Base-by-base conservation (phyloP, 2,888 invertebrate genomes). In the Torymus tubicola region DNA sequence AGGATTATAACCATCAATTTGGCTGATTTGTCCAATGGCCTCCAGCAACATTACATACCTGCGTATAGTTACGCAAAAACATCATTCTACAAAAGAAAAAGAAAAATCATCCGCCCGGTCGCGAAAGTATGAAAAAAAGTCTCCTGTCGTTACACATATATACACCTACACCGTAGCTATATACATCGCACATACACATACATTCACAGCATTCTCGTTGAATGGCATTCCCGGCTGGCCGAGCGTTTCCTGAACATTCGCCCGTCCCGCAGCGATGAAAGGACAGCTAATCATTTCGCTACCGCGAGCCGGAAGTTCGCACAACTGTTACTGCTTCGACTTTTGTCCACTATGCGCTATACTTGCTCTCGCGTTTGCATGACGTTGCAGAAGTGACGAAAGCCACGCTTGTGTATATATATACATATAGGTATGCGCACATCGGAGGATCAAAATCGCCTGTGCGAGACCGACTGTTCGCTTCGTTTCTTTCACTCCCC, bases 261-360 rank as follows among this genome's bases (percentile, higher is more conserved):
- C 68, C 24, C 24, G 24, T 24, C 24, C 24, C 69, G 57, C 58
- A 12, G 11, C 75, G 76, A 68, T 71, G 70, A 80, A 80, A 72
- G 72, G 80, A 16, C 57, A 21, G 71, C 71, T 71, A 76, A 80
- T 80, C 67, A 72, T 76, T 80, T 55, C 8, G 24, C 60, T 57
- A 52, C 55, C 52, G 76, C 80, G 60, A 71, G 31, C 80, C 71
- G 80, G 80, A 80, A 76, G 63, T 57, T 57, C 67, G 71, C 71
- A 68, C 80, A 76, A 76, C 76, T 76, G 80, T 76, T 72, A 76
- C 80, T 61, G 24, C 24, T 68, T 76, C 69, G 64, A 64, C 74
- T 74, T 67, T 80, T 70, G 69, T 75, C 67, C 53, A 60, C 50
- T 13, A 5, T 13, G 31, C 14, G 31, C 58, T 11, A 55, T 11